These are phyloP conservation scores for Luidia sarsii DNA, from an alignment of 53 echinoderm and acorn worm species.

Conservation along the genomic window DNA sequence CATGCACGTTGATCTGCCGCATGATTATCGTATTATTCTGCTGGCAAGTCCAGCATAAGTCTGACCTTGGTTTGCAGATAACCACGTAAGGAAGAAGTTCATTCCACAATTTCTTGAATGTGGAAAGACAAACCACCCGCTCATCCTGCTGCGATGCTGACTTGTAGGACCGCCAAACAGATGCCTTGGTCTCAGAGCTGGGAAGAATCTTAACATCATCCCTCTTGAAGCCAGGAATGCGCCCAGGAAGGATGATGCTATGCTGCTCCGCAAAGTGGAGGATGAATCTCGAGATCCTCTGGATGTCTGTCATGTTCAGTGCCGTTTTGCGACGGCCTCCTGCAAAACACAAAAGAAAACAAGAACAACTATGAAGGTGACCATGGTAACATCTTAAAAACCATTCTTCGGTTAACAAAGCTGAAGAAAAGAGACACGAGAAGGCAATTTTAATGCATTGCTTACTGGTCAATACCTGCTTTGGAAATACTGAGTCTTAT, in stretches of 20 bases:
- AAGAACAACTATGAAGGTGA: too few species aligned
- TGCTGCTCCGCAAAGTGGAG: constrained; percentile 35
- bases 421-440: too few species aligned
- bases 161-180: constrained; percentile 33
- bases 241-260: constrained; percentile 38
- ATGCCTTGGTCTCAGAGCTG: constrained; percentile 32
- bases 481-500: too few species aligned
- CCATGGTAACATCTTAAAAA: too few species aligned
- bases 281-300: constrained; percentile 30
- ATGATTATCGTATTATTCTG: constrained; percentile 13
- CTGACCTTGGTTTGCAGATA: constrained; percentile 16
- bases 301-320: constrained; percentile 1
- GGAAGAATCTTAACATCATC: constrained; percentile 39
- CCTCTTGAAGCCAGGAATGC: constrained; percentile 56
- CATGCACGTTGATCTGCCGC: constrained; percentile 12
- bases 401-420: too few species aligned
- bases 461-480: too few species aligned
- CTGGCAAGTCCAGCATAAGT: constrained; percentile 35
- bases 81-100: neutral
- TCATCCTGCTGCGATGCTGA: neutral
- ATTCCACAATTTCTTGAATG: constrained; percentile 45
- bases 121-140: constrained; percentile 12
- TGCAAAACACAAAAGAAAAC: neutral
- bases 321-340: neutral
- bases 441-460: too few species aligned